phyloP scores from a whole-genome alignment of 2,797 vertebrate species.

The Melanotaenia maccullochi region DNA sequence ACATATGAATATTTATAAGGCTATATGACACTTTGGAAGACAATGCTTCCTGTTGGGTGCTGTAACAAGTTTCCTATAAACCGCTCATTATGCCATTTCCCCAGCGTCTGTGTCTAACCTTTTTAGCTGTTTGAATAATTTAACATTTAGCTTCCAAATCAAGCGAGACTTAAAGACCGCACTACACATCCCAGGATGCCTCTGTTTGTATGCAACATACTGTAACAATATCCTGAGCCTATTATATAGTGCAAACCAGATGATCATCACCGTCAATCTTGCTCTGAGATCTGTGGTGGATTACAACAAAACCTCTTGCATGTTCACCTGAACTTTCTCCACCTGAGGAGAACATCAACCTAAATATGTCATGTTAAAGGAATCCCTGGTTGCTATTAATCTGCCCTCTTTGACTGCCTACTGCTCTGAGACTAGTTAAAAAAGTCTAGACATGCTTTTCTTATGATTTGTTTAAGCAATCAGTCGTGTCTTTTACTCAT shows the following conservation, averaged over 20 bases:
- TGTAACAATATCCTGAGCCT: constrained; percentile 16
- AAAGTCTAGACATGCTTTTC: constrained; percentile 26
- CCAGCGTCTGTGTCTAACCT: constrained; percentile 69
- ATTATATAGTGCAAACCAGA: constrained; percentile 37
- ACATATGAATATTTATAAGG: constrained; percentile 80
- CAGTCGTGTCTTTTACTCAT: constrained; percentile 42
- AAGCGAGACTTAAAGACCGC: constrained; percentile 62
- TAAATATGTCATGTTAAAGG: neutral
- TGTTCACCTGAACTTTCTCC: neutral
- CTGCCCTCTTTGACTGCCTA: constrained; percentile 48
- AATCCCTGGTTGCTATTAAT: constrained; percentile 40
- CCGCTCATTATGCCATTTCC: constrained; percentile 69
- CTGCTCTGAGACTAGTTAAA: constrained; percentile 23
- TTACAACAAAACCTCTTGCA: neutral
- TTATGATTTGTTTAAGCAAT: constrained; percentile 54
- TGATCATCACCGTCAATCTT: constrained; percentile 36
- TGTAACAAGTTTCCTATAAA: constrained; percentile 71
- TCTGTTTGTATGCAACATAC: constrained; percentile 37
- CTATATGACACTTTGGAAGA: constrained; percentile 78
- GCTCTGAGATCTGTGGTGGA: neutral
- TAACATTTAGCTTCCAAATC: constrained; percentile 76
- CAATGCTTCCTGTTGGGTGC: constrained; percentile 77
- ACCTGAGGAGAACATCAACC: neutral
- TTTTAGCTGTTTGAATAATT: constrained; percentile 77
- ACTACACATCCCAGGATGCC: constrained; percentile 47